Conservation (phyloP, 2,888 invertebrate species). For the Blastobasis lacticolella region DNA sequence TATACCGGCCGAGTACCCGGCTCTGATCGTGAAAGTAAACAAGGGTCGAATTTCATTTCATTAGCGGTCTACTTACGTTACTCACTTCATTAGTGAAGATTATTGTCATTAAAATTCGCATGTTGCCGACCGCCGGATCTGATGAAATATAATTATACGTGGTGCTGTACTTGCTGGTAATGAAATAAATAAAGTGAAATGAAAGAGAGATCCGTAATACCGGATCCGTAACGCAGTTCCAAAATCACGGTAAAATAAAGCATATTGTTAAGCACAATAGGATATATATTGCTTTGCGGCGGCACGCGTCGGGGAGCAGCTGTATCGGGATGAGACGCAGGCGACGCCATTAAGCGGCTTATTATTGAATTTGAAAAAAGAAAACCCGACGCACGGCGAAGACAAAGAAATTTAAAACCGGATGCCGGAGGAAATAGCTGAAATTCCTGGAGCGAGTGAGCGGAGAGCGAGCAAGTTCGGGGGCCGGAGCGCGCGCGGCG, state of each 20-base stretch:
- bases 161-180: background rate
- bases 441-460: slow-evolving; percentile 34
- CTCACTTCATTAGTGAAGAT: slow-evolving; percentile 31
- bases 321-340: background rate
- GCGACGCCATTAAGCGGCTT: background rate
- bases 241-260: background rate
- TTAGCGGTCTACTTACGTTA: slow-evolving; percentile 35
- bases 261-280: background rate
- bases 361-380: slow-evolving; percentile 2
- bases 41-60: slow-evolving; percentile 38
- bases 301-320: background rate
- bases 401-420: slow-evolving; percentile 32
- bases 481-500: slow-evolving; percentile 23
- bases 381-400: slow-evolving; percentile 5
- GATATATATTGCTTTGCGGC: background rate
- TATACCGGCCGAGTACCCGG: slow-evolving; percentile 29
- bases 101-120: slow-evolving; percentile 22
- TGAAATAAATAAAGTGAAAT: background rate
- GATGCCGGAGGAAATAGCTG: slow-evolving; percentile 36
- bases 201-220: background rate
- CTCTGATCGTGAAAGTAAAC: slow-evolving; percentile 32
- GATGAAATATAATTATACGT: background rate
- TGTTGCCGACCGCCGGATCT: background rate
- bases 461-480: slow-evolving; percentile 18
- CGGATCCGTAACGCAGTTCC: background rate